These are phyloP conservation scores for Tachuris rubrigastra DNA, from an alignment of 2,113 vertebrate genomes.

Conservation along the genomic window DNA sequence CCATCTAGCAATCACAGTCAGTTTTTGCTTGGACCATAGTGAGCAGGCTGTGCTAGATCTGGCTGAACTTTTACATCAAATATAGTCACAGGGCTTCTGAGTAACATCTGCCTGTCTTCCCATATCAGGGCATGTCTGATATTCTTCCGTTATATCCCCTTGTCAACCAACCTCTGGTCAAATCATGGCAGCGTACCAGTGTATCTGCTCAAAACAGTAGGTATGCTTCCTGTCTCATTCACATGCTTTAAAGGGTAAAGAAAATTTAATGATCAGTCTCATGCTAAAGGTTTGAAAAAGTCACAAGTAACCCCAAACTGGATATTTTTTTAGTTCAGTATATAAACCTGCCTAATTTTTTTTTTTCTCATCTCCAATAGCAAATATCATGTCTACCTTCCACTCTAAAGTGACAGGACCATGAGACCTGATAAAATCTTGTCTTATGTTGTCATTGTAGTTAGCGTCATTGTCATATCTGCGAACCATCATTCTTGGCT, in stretches of 20 bases:
- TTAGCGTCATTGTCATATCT: background rate
- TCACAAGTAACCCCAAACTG: background rate
- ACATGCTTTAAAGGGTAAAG: background rate
- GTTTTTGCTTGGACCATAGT: background rate
- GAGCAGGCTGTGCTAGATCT: background rate
- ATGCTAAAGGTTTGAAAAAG: background rate
- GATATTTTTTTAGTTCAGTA: background rate
- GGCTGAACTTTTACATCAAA: background rate
- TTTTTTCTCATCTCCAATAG: no score
- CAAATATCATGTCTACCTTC: background rate
- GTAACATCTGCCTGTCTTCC: background rate
- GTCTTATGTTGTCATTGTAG: background rate
- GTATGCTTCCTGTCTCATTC: accelerated
- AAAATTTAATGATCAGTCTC: background rate
- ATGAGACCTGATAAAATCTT: background rate
- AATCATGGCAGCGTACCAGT: accelerated
- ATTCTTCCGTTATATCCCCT: background rate
- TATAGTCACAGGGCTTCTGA: background rate
- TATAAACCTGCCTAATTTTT: background rate
- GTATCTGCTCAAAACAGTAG: background rate
- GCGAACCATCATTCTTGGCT: background rate
- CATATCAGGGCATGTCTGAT: background rate
- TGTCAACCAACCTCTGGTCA: background rate
- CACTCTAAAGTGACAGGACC: background rate
- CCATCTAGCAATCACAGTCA: background rate